Evolutionary conservation across 2,888 invertebrate species (phyloP), one percentile per base, ranked within the genome.

Genomic region (Pimpla rufipes): DNA sequence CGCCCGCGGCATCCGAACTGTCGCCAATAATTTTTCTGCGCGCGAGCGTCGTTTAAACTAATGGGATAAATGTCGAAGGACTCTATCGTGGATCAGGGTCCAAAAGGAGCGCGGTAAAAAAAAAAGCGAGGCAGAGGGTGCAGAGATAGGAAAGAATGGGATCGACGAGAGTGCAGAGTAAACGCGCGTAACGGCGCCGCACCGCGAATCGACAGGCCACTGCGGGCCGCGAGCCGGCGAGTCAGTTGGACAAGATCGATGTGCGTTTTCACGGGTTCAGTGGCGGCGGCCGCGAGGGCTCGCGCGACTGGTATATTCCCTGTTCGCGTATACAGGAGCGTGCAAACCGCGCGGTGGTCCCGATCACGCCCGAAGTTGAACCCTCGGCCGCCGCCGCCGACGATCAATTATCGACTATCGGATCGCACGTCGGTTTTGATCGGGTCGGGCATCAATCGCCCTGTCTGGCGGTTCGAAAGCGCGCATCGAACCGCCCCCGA

Each of bases 341-440:
- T n/a, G 59, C 16, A 1, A 7, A 59, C 1, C 35, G n/a, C n/a
- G n/a, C n/a, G 29, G 35, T 8, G n/a, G 42, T 42, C 8, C 57
- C n/a, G 35, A 35, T 35, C 29, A 42, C 8, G 57, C 35, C 37
- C 59, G 37, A 23, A 68, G 79, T 40, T 50, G 55, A 40, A 45
- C 73, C 23, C 55, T 23, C 23, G n/a, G 16, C 64, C 59, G 57
- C 29, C 50, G 37, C 42, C 86, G 81, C 79, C 85, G 85, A 84
- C 86, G 83, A 83, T 83, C 88, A 88, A 88, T 88, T 88, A 88
- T 88, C 86, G 88, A 87, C 88, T 88, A 87, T 88, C 88, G 88
- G 86, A 87, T 88, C 86, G 88, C 82, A 75, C 88, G 85, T 70
- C 86, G 87, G 73, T 87, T 88, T 88, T 87, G 86, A 88, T 88